Evolutionary conservation across 2,113 vertebrate genomes (phyloP).

Genomic region (Opisthocomus hoazin): DNA sequence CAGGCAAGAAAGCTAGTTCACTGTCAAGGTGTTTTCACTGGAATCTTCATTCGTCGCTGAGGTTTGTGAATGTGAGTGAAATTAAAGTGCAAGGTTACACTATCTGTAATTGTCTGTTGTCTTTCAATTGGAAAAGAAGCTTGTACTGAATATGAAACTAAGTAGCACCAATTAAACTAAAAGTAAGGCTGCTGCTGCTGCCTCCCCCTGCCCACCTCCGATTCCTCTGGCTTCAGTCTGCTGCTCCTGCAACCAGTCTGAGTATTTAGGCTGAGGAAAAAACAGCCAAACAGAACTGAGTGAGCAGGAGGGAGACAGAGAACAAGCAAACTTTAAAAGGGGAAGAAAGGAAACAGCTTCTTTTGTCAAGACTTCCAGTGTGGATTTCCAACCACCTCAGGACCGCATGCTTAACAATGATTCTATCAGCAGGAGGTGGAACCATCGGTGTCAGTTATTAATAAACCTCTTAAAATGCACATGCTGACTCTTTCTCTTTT

Average conservation of each 20-base stretch:
- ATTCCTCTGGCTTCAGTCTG: not conserved
- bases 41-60: not conserved
- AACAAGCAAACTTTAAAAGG: not conserved
- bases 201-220: not conserved
- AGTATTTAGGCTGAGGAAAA: not conserved
- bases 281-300: not conserved
- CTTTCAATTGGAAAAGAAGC: not conserved
- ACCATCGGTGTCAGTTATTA: not conserved
- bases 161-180: not conserved
- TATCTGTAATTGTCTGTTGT: conserved; percentile 10
- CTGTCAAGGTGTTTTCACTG: not conserved
- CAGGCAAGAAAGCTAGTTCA: not conserved
- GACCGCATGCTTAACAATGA: not conserved
- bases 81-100: not conserved
- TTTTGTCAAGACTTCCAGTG: not conserved
- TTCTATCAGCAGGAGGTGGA: not conserved
- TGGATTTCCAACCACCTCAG: not conserved
- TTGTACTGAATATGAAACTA: conserved; percentile 9
- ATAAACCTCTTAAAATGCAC: not conserved
- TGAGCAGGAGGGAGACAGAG: not conserved
- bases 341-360: not conserved
- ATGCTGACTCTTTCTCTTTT: not conserved
- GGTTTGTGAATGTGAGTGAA: not conserved
- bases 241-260: not conserved
- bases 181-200: not conserved